Percentiles rank a stretch among this genome's conserved stretches.
phyloP scores from a whole-genome alignment of 2,888 invertebrate genomes.

The Heliconius ethilla region DNA sequence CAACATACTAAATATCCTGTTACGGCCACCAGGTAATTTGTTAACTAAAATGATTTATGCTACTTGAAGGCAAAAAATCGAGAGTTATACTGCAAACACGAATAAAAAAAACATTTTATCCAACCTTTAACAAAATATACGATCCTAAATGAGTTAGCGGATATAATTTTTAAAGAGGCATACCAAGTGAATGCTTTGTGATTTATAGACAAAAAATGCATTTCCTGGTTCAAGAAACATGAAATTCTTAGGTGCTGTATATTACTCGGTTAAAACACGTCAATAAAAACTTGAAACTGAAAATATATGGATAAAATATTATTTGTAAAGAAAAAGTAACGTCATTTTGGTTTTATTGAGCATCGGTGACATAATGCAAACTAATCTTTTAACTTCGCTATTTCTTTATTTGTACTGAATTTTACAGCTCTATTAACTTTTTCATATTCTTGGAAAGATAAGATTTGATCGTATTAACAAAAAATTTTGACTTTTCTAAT shows the following conservation, averaged over 20 bases:
- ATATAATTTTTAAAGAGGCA: neutral
- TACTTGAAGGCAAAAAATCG: neutral
- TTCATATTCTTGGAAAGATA: neutral
- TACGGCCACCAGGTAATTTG: neutral
- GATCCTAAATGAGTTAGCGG: neutral
- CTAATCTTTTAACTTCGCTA: slow-evolving; percentile 4
- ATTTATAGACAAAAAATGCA: neutral
- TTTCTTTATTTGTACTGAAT: slow-evolving; percentile 6
- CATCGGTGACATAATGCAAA: neutral
- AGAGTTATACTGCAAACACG: neutral
- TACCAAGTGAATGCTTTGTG: neutral
- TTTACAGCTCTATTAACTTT: slow-evolving; percentile 1
- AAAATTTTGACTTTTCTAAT: neutral
- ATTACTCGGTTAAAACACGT: neutral
- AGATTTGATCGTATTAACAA: neutral
- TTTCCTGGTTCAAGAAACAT: slow-evolving; percentile 17
- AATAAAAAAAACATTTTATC: too few species aligned
- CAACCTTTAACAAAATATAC: neutral
- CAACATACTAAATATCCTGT: neutral
- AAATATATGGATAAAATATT: neutral
- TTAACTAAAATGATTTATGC: neutral
- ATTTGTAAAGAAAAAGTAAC: slow-evolving; percentile 8
- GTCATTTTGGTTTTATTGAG: neutral
- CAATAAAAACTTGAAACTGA: neutral
- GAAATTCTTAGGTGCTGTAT: neutral